Conservation (phyloP, 2,797 vertebrate species). For the Bradypodion ventrale region DNA sequence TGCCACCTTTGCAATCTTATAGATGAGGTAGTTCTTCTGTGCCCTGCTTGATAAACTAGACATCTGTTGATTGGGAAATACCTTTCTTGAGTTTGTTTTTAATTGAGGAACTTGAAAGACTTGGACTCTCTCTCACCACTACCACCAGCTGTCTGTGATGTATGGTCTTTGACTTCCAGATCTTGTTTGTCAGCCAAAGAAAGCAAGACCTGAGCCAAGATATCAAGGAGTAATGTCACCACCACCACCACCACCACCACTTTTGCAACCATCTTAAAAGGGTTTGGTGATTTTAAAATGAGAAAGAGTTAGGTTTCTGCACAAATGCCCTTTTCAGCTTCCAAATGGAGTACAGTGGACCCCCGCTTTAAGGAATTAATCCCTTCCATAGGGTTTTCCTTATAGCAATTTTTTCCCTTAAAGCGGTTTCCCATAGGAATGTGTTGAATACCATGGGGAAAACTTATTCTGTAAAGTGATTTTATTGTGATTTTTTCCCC, state of each 20-base stretch:
- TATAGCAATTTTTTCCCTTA: too few relatives aligned
- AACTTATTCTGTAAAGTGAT: too few relatives aligned
- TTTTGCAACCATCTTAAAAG: background rate
- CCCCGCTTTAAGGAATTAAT: too few relatives aligned
- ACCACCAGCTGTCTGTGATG: too few relatives aligned
- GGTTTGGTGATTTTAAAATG: background rate
- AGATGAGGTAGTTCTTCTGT: background rate
- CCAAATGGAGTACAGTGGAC: too few relatives aligned
- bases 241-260: too few relatives aligned
- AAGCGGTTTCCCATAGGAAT: too few relatives aligned
- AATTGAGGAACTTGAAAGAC: background rate
- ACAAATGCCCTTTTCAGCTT: background rate
- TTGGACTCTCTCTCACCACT: background rate
- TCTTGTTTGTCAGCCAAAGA: background rate
- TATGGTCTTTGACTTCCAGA: background rate
- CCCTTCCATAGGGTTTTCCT: too few relatives aligned
- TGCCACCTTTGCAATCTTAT: background rate
- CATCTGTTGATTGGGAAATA: too few relatives aligned
- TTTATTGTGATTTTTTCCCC: too few relatives aligned
- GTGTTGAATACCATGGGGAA: too few relatives aligned
- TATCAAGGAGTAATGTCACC: background rate
- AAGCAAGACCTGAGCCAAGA: background rate
- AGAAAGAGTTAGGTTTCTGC: background rate
- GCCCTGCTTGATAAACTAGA: background rate
- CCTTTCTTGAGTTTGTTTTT: background rate